Conservation (phyloP, 1,140 invertebrate species). For the Chrysoperla carnea region DNA sequence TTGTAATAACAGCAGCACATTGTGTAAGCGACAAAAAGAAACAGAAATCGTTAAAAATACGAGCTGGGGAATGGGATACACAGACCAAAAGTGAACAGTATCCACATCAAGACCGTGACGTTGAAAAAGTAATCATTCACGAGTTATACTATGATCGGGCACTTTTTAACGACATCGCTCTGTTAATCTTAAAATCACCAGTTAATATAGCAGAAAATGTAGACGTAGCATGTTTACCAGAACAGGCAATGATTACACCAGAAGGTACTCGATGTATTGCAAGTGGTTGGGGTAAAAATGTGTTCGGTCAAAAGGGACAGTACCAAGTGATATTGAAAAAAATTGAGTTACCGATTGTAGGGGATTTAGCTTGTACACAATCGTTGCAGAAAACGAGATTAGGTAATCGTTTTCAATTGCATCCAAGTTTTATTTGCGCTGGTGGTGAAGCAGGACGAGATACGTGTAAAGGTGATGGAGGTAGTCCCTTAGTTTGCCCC, state of each 20-base stretch:
- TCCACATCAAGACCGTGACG: constrained; percentile 50
- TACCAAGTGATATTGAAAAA: constrained; percentile 58
- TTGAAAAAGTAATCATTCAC: constrained; percentile 27
- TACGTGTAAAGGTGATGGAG: constrained; percentile 33
- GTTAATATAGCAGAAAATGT: constrained; percentile 44
- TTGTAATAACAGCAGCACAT: constrained; percentile 56
- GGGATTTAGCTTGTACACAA: constrained; percentile 30
- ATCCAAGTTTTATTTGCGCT: constrained; percentile 39
- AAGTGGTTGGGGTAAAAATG: constrained; percentile 44
- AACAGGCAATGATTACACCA: constrained; percentile 19
- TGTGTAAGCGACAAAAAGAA: constrained; percentile 24
- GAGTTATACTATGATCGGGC: constrained; percentile 28
- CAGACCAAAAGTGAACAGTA: constrained; percentile 52
- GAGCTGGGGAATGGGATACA: constrained; percentile 67
- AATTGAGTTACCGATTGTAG: constrained; percentile 44
- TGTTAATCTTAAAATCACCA: constrained; percentile 37
- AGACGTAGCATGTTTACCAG: constrained; percentile 49
- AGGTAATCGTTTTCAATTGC: constrained; percentile 39
- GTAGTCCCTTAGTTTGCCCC: constrained; percentile 28
- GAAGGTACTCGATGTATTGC: constrained; percentile 27
- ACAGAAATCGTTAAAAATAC: constrained; percentile 28
- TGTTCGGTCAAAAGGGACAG: constrained; percentile 29
- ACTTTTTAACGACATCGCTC: constrained; percentile 47
- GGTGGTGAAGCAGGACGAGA: constrained; percentile 30
- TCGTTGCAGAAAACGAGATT: constrained; percentile 34